Conservation (phyloP, 2,888 invertebrate genomes). For the Drosophila colorata region DNA sequence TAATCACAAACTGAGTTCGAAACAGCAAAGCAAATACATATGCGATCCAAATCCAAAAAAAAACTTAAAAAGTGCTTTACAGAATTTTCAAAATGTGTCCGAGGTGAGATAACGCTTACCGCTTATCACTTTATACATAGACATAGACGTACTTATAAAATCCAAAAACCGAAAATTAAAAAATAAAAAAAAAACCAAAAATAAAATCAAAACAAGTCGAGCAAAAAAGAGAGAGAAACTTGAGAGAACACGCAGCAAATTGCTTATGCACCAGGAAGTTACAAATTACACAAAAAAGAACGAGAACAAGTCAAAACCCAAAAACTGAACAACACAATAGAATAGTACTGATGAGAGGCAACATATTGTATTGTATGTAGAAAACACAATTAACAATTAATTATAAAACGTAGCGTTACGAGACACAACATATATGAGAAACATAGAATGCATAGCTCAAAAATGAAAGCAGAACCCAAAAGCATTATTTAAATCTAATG, state of each 20-base stretch:
- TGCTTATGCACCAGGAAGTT: constrained; percentile 81
- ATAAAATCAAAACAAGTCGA: constrained; percentile 31
- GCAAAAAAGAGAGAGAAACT: constrained; percentile 40
- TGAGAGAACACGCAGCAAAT: constrained; percentile 74
- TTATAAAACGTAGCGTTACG: constrained; percentile 45
- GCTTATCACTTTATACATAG: constrained; percentile 45
- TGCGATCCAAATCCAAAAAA: background rate
- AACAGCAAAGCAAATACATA: constrained; percentile 16
- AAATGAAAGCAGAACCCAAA: constrained; percentile 25
- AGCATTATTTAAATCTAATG: constrained; percentile 28
- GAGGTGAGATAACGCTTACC: constrained; percentile 30
- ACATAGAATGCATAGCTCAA: constrained; percentile 48
- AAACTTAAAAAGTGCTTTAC: constrained; percentile 10
- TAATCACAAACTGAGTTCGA: constrained; percentile 20
- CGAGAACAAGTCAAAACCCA: constrained; percentile 55
- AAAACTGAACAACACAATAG: constrained; percentile 59
- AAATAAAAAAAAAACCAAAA: constrained; percentile 9
- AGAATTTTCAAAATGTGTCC: constrained; percentile 23
- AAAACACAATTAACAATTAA: constrained; percentile 38
- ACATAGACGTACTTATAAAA: constrained; percentile 32
- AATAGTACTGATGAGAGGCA: constrained; percentile 47
- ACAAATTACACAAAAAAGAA: constrained; percentile 67
- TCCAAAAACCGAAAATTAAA: background rate
- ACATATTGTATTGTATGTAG: constrained; percentile 37
- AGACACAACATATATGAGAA: constrained; percentile 21